Conservation (phyloP, 2,888 invertebrate species). For the Smittia aterrima region DNA sequence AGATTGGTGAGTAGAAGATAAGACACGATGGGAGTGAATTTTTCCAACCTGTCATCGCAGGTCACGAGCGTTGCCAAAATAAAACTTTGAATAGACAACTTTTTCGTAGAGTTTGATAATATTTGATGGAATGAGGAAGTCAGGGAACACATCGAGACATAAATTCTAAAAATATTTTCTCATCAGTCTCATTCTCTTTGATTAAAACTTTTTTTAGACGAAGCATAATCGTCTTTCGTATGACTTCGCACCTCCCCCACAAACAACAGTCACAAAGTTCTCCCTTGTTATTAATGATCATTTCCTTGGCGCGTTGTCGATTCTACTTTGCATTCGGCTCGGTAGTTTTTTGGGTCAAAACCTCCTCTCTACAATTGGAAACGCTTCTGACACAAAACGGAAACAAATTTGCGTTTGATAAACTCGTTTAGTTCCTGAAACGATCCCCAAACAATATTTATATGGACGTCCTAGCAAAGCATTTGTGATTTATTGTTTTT, state of each 20-base stretch:
- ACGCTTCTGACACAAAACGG: not conserved
- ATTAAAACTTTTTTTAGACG: too few relatives aligned
- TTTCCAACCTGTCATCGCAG: too few relatives aligned
- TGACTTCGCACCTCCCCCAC: too few relatives aligned
- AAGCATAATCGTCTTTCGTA: too few relatives aligned
- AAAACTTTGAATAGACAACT: too few relatives aligned
- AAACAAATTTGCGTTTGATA: slow-evolving; percentile 9
- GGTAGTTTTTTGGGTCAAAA: not conserved
- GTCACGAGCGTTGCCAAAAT: too few relatives aligned
- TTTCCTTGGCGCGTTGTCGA: not conserved
- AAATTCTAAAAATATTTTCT: too few relatives aligned
- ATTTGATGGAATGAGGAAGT: too few relatives aligned
- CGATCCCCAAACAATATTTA: not conserved
- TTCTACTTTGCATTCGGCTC: not conserved
- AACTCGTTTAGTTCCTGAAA: not conserved
- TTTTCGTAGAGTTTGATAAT: too few relatives aligned
- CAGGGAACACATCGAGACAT: too few relatives aligned
- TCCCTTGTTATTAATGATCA: slow-evolving; percentile 2
- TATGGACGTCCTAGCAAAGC: not conserved
- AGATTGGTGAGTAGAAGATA: not conserved
- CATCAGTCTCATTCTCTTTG: too few relatives aligned
- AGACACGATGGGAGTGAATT: not conserved
- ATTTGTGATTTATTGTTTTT: slow-evolving; percentile 14
- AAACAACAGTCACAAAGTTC: not conserved
- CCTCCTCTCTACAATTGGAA: not conserved